Conservation (phyloP, 2,797 vertebrate species). For the Oreochromis mossambicus region DNA sequence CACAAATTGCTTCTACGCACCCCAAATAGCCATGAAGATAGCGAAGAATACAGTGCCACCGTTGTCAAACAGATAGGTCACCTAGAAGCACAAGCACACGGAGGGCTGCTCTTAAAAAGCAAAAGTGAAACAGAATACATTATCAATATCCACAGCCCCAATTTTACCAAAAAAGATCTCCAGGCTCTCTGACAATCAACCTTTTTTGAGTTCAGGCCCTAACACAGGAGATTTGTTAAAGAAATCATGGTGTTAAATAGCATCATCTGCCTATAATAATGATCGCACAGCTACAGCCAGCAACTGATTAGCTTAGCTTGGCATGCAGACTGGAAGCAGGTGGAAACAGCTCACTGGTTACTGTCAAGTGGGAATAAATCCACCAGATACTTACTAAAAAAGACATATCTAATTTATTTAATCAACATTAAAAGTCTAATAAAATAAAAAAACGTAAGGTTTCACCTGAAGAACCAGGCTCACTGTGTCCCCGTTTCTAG, state of each 20-base stretch:
- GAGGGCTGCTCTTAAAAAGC: background rate
- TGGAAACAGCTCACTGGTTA: background rate
- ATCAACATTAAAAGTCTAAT: background rate
- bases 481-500: background rate
- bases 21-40: constrained; percentile 99
- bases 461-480: background rate
- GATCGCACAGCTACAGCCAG: background rate
- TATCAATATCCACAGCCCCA: background rate
- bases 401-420: background rate
- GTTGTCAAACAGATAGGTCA: constrained; percentile 98
- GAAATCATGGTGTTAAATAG: background rate
- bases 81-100: constrained; percentile 72
- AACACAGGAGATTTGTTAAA: background rate
- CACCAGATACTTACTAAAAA: background rate
- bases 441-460: background rate
- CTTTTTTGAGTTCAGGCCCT: background rate
- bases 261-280: background rate
- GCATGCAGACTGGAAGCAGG: background rate
- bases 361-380: background rate
- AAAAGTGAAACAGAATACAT: background rate
- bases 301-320: background rate
- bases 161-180: background rate
- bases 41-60: constrained; percentile 99
- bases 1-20: constrained; percentile 74
- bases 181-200: background rate